phyloP scores from a whole-genome alignment of 2,888 invertebrate species.

The Cactoblastis cactorum region DNA sequence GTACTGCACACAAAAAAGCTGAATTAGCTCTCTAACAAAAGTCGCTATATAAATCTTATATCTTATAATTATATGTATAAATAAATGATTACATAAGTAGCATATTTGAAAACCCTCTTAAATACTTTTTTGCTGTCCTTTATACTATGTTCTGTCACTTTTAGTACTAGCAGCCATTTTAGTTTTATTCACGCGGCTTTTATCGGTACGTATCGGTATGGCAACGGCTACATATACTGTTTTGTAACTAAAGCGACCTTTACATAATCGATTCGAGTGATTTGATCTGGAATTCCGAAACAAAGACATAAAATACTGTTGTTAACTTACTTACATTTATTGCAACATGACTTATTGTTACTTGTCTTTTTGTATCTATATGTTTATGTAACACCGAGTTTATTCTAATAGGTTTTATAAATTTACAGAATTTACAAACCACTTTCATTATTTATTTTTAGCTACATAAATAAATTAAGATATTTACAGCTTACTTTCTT shows the following conservation, averaged over 20 bases:
- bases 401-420: background rate
- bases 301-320: constrained; percentile 5
- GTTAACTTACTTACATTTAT: constrained; percentile 1
- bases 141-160: no score
- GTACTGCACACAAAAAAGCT: no score
- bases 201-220: background rate
- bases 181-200: background rate
- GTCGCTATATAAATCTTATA: no score
- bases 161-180: no score
- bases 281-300: constrained; percentile 21
- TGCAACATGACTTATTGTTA: constrained; percentile 8
- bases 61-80: no score
- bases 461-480: background rate
- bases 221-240: background rate
- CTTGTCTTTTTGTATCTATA: background rate
- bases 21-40: no score
- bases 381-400: constrained; percentile 8
- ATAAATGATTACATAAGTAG: no score
- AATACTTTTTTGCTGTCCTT: no score
- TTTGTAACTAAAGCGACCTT: constrained; percentile 30
- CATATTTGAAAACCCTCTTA: no score
- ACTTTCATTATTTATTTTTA: background rate
- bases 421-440: background rate
- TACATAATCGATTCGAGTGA: constrained; percentile 34
- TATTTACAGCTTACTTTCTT: background rate